Conservation (phyloP, 2,797 vertebrate species). For the Cirrhinus mrigala region DNA sequence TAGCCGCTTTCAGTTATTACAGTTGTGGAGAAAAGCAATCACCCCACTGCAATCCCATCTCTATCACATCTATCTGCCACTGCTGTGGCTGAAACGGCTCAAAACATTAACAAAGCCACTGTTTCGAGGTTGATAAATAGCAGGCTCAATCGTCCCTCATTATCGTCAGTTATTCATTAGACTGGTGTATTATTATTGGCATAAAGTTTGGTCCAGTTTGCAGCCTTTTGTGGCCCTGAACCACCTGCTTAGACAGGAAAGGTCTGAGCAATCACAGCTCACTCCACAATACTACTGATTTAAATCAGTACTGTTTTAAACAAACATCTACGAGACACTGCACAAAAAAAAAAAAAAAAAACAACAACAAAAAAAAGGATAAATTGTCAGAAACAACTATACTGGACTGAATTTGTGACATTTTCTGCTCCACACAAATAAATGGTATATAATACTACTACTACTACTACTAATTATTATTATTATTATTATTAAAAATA, state of each 20-base stretch:
- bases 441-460: neutral
- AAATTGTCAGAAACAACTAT: neutral
- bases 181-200: neutral
- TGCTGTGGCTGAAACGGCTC: slow-evolving; percentile 20
- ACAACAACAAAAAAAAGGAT: too few relatives aligned
- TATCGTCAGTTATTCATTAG: slow-evolving; percentile 16
- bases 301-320: neutral
- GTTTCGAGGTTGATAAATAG: neutral
- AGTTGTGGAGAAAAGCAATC: slow-evolving; percentile 43
- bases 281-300: neutral
- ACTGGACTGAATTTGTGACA: neutral
- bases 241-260: neutral
- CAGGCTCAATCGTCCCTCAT: neutral
- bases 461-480: too few relatives aligned
- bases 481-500: neutral
- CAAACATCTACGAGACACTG: neutral
- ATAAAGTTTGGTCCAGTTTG: neutral
- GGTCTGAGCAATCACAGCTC: neutral
- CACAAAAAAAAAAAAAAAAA: neutral
- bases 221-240: neutral
- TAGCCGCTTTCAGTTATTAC: slow-evolving; percentile 37
- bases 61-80: slow-evolving; percentile 31
- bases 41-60: slow-evolving; percentile 34
- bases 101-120: neutral
- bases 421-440: neutral